These are phyloP conservation scores for Hippocampus zosterae DNA, from an alignment of 2,113 vertebrate genomes.

Conservation along the genomic window DNA sequence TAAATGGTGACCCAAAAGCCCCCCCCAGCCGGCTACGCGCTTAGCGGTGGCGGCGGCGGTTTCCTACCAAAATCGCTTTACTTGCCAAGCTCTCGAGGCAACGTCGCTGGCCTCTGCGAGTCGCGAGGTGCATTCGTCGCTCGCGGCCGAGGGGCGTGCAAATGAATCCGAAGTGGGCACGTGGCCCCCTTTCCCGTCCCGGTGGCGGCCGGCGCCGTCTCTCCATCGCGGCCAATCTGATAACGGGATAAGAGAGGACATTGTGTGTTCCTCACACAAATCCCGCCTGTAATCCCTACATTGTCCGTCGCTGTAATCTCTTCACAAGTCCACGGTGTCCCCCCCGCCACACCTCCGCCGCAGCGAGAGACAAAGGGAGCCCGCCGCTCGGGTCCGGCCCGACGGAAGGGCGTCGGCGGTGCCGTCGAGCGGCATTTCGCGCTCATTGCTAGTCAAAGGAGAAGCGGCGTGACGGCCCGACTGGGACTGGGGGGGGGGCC, in stretches of 20 bases:
- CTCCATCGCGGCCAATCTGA: constrained; percentile 66
- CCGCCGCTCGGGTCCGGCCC: neutral
- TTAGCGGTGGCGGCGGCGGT: too few relatives aligned
- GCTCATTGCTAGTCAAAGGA: neutral
- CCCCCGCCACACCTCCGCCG: constrained; percentile 6
- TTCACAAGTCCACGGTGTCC: constrained; percentile 45
- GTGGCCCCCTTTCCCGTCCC: constrained; percentile 19
- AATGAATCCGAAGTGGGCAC: constrained; percentile 53
- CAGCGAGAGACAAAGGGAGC: constrained; percentile 28
- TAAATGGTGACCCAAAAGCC: too few relatives aligned
- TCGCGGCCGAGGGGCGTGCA: constrained; percentile 39
- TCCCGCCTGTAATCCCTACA: constrained; percentile 71
- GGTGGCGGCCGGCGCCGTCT: constrained; percentile 35
- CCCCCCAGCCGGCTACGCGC: too few relatives aligned
- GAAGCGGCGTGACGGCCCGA: constrained; percentile 38
- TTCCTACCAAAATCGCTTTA: neutral
- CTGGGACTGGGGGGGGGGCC: constrained; percentile 41
- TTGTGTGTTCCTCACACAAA: constrained; percentile 73
- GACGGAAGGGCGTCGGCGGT: constrained; percentile 14
- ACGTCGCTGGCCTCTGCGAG: constrained; percentile 9
- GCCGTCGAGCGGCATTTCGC: constrained; percentile 23
- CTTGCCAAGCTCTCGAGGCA: neutral
- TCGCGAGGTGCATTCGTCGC: constrained; percentile 30
- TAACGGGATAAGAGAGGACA: constrained; percentile 71
- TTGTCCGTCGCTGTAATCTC: constrained; percentile 63